Conservation (phyloP, 1,140 invertebrate species). For the Drosophila suzukii region DNA sequence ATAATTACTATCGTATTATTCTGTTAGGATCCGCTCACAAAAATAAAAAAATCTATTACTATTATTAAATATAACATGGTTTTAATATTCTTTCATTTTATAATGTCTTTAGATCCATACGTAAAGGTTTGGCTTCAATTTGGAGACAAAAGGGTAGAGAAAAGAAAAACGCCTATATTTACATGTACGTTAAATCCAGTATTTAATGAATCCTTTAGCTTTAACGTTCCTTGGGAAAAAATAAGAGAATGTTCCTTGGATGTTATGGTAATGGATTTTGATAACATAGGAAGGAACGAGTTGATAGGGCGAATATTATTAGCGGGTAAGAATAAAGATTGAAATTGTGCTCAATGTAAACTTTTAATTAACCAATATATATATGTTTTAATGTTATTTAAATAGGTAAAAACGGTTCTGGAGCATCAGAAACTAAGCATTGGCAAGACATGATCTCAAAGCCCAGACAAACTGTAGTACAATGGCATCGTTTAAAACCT, state of each 20-base stretch:
- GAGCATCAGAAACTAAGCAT: constrained; percentile 96
- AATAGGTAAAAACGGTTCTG: constrained; percentile 93
- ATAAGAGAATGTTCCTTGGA: constrained; percentile 96
- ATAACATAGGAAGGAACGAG: constrained; percentile 97
- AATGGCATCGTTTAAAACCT: constrained; percentile 95
- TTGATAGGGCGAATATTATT: constrained; percentile 95
- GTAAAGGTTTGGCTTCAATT: constrained; percentile 98
- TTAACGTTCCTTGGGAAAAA: constrained; percentile 97
- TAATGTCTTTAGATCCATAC: constrained; percentile 91
- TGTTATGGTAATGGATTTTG: constrained; percentile 97
- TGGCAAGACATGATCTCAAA: constrained; percentile 99
- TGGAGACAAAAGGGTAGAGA: constrained; percentile 96
- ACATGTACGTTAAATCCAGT: constrained; percentile 96
- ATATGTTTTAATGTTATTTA: not conserved
- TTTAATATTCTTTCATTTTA: not conserved
- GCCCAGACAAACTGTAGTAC: constrained; percentile 95
- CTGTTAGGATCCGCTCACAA: too few species aligned
- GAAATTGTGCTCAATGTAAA: not conserved
- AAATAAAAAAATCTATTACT: too few species aligned
- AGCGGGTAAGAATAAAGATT: constrained; percentile 87
- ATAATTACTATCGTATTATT: too few species aligned
- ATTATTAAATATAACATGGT: not conserved
- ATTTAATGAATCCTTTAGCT: constrained; percentile 97
- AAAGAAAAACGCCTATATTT: constrained; percentile 97
- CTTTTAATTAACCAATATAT: not conserved